Percentiles rank a stretch among this genome's conserved stretches.
phyloP scores from a whole-genome alignment of 1,140 invertebrate genomes.

The Hylyphantes graminicola region DNA sequence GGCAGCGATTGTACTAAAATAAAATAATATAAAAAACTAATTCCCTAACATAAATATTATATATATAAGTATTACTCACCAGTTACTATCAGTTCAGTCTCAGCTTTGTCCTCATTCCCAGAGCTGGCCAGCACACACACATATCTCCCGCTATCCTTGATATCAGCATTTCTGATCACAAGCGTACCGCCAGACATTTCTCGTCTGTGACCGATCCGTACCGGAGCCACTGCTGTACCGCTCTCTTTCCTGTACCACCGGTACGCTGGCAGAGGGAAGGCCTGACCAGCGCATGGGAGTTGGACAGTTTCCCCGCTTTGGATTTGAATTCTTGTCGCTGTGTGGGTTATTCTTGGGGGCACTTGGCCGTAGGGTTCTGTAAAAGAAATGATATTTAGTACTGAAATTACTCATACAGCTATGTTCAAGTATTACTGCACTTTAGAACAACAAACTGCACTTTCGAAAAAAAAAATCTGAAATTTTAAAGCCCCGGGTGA shows the following conservation, averaged over 20 bases:
- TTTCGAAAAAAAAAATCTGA: not conserved
- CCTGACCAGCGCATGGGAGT: constrained; percentile 85
- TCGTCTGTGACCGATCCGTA: constrained; percentile 28
- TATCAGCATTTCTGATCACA: constrained; percentile 71
- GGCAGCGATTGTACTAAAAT: too few species aligned
- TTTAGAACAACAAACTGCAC: not conserved
- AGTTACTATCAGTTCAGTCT: constrained; percentile 91
- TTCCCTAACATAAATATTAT: too few species aligned
- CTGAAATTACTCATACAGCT: not conserved
- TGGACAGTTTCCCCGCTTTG: constrained; percentile 67
- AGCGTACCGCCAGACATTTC: constrained; percentile 62
- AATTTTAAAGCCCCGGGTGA: too few species aligned
- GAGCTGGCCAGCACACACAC: constrained; percentile 94
- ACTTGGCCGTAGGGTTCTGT: constrained; percentile 62
- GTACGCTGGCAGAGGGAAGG: constrained; percentile 77
- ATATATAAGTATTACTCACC: too few species aligned
- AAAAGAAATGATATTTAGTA: not conserved
- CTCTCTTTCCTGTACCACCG: constrained; percentile 68
- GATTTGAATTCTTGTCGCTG: constrained; percentile 62
- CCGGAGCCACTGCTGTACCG: not conserved
- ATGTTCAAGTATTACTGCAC: not conserved
- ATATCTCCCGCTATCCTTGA: constrained; percentile 89
- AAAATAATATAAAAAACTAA: too few species aligned
- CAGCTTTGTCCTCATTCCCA: constrained; percentile 90
- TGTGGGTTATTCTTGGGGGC: constrained; percentile 64